Base-by-base conservation (phyloP, 2,888 invertebrate species). In the Opisthograptis luteolata region DNA sequence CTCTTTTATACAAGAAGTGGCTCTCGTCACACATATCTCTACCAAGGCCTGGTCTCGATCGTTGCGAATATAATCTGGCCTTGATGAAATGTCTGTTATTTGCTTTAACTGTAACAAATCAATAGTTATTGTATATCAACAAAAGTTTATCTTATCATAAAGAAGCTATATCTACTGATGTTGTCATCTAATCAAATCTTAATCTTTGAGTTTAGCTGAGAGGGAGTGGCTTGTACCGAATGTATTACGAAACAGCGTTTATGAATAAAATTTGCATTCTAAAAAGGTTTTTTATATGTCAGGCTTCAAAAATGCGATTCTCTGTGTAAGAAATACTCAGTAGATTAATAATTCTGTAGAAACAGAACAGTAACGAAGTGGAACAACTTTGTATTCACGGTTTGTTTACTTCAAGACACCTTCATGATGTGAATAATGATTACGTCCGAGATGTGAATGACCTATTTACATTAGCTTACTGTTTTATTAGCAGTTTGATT, bases 1-100 rank as follows among this genome's bases (percentile, higher is more conserved):
- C 84, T 98, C 98, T 67, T 97, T 93, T 60, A 98, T 95, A 70
- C 97, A 97, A 60, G 97, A 96, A 30, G 97, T 96, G 28, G 97
- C 95, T 56, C 98, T 89, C 1, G 98, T 97, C 52, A 98, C 95
- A 81, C 97, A 97, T 73, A 98, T 98, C 87, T 98, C 98, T 63
- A 98, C 97, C 54, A 98, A 96, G 66, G 97, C 97, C 86, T 98
- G 98, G 81, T 97, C 97, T 85, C 97, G 96, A 76, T 96, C 96
- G 83, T 96, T 97, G 61, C 94, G 93, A 35, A 94, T 93, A 79
- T 98, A 98, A 70, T 96, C 96, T 2, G 95, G 92, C 55, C 95
- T 92, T 55, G 96, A 96, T 50, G 96, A 95, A 61, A 98, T 97
- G 59, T 95, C 94, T 54, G 94, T 94, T 74, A 96, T 94, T 87